These are phyloP conservation scores for Taxidea taxus DNA, from an alignment of 2,113 vertebrate genomes.

Conservation along the genomic window DNA sequence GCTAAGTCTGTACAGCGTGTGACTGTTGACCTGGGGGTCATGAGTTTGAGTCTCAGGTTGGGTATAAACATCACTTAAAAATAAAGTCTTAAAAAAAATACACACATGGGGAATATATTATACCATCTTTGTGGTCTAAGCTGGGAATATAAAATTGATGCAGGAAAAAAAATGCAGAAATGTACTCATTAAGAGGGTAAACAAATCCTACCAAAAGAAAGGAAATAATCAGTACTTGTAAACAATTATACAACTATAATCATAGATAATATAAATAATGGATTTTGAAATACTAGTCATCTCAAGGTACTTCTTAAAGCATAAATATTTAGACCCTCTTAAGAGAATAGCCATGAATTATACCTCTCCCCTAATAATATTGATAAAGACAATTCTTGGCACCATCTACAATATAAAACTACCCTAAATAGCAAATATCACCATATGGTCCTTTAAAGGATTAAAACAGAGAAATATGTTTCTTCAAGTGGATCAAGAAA, in stretches of 20 bases:
- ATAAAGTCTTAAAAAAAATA: neutral
- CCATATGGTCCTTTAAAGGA: neutral
- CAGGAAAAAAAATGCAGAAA: conserved; percentile 30
- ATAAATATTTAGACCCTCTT: neutral
- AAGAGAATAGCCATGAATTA: neutral
- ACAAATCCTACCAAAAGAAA: neutral
- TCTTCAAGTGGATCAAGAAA: conserved; percentile 15
- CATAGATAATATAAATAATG: neutral
- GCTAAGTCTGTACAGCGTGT: neutral
- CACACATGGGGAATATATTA: neutral
- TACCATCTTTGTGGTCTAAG: neutral
- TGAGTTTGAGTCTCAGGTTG: neutral
- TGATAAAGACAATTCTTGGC: neutral
- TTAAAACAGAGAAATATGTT: neutral
- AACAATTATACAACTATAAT: neutral
- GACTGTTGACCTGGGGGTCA: neutral
- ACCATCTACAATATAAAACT: neutral
- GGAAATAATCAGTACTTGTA: neutral
- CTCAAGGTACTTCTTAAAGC: neutral
- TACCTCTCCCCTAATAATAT: neutral
- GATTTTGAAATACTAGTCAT: neutral
- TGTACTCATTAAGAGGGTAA: neutral
- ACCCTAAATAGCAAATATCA: neutral
- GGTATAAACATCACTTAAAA: neutral
- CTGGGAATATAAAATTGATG: neutral